These are phyloP conservation scores for Catocala sponsa DNA, from an alignment of 2,888 invertebrate genomes.

Conservation along the genomic window DNA sequence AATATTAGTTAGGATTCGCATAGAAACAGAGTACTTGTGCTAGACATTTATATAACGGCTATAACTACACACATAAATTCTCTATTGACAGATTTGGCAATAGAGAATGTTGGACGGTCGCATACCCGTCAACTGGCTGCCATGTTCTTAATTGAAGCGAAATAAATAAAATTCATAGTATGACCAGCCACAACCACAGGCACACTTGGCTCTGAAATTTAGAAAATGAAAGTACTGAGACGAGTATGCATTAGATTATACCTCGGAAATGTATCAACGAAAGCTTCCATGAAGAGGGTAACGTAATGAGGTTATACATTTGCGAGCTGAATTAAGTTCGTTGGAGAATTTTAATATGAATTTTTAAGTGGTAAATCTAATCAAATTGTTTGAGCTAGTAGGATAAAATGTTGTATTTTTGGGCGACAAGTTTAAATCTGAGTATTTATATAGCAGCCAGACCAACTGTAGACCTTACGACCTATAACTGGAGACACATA, in stretches of 20 bases:
- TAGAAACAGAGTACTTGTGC: no score
- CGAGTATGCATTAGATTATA: slow-evolving; percentile 71
- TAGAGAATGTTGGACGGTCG: neutral
- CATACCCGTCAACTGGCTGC: slow-evolving; percentile 21
- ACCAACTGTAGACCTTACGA: no score
- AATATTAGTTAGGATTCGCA: no score
- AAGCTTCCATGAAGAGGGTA: slow-evolving; percentile 76
- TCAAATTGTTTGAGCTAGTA: slow-evolving; percentile 45
- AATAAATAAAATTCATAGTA: slow-evolving; percentile 45
- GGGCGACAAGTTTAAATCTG: neutral
- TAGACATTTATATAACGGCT: no score
- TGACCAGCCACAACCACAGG: slow-evolving; percentile 36
- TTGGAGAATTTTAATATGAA: slow-evolving; percentile 62
- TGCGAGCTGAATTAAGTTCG: slow-evolving; percentile 65
- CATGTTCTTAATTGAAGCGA: slow-evolving; percentile 47
- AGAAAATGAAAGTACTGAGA: slow-evolving; percentile 57
- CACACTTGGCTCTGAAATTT: slow-evolving; percentile 57
- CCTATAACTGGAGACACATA: neutral
- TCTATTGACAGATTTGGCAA: no score
- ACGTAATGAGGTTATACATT: slow-evolving; percentile 76
- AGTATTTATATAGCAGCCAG: no score
- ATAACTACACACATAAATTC: no score
- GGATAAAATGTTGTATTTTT: neutral
- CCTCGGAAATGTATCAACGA: slow-evolving; percentile 67
- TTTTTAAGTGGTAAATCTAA: slow-evolving; percentile 55